Base-by-base conservation (phyloP, 1,140 invertebrate genomes). In the Bilobella aurantiaca region DNA sequence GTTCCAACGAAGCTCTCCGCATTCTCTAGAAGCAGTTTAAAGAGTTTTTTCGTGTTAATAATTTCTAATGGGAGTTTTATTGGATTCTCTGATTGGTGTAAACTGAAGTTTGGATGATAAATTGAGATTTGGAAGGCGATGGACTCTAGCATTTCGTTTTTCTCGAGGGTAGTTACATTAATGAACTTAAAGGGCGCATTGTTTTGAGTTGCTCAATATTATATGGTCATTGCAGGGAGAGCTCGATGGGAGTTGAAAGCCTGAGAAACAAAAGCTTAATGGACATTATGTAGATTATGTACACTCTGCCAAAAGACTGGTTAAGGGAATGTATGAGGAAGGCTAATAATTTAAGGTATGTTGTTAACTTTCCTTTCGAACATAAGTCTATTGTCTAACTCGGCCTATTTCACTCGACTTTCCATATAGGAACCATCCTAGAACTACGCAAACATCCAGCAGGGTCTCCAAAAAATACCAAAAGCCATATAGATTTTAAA, bases 251-350 rank as follows among this genome's bases (percentile, higher is more conserved):
- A n/a, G 37, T n/a, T 12, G 37, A 42, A n/a, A 42, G 37, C 37
- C 37, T 42, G 49, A 53, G 49, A 53, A 53, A 12, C 49, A 53
- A 53, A 53, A 53, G 12, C 49, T 53, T 16, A 53, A 53, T 23
- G 49, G 49, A 53, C 49, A 53, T 53, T 53, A 53, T 53, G 49
- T 23, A 16, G 25, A 53, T 53, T 53, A 53, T 53, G 49, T 53
- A 53, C 14, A 53, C 49, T 53, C 12, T 23, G 49, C n/a, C n/a
- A n/a, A n/a, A 53, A 53, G 49, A 53, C 49, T 53, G 49, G 49
- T 53, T 53, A 23, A 23, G 5, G 49, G 49, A 53, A 53, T 53
- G 12, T 53, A 23, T 53, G 49, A 53, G 49, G 12, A n/a, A 53
- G 49, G 14, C 49, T 53, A 53, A 53, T 53, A 53, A 53, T 53